Conservation (phyloP, 2,113 vertebrate species). For the Poecilia latipinna region DNA sequence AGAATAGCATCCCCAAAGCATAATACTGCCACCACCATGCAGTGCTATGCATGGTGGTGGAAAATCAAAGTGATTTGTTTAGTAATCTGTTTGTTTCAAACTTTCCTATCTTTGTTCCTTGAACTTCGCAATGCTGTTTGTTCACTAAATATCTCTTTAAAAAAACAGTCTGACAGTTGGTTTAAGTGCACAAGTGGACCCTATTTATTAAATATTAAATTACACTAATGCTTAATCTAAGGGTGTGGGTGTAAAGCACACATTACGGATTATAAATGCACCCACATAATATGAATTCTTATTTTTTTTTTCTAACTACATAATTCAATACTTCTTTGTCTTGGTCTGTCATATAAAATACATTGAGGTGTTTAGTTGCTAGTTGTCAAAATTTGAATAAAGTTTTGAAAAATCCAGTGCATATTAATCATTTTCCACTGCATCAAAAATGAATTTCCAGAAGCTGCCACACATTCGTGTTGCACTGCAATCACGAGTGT, state of each 20-base stretch:
- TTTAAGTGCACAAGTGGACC: neutral
- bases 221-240: neutral
- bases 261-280: neutral
- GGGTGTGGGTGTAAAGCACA: neutral
- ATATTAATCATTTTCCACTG: neutral
- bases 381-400: neutral
- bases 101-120: neutral
- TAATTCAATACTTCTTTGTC: neutral
- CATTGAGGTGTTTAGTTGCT: neutral
- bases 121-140: neutral
- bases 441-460: neutral
- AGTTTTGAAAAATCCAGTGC: neutral
- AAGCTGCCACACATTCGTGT: neutral
- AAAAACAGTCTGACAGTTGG: neutral
- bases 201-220: neutral
- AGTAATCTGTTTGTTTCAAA: neutral
- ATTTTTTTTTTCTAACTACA: no score
- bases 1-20: neutral
- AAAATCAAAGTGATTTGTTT: neutral
- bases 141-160: neutral
- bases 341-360: neutral
- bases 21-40: neutral
- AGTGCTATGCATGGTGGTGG: neutral
- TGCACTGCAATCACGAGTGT: constrained; percentile 11
- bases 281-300: no score